Evolutionary conservation across 2,113 vertebrate genomes (phyloP).

Genomic region (Steatornis caripensis): DNA sequence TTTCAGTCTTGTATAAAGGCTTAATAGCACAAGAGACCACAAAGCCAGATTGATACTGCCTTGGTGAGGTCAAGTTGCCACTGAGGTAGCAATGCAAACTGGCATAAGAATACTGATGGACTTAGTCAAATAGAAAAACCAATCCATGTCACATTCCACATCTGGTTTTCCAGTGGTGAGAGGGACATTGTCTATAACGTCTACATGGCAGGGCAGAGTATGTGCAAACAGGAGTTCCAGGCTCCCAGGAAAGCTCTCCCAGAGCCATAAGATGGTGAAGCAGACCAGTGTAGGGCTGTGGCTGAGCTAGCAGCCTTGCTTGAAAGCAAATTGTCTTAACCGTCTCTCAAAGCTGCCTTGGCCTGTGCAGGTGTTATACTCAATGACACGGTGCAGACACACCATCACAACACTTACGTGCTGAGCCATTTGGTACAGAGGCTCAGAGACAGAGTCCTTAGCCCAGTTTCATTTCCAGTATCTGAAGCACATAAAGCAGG

Average conservation of each 20-base stretch:
- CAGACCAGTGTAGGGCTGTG: background rate
- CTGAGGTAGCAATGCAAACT: background rate
- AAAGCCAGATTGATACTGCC: background rate
- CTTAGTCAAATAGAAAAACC: background rate
- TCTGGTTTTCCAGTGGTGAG: background rate
- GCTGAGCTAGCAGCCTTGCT: background rate
- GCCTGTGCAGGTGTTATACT: background rate
- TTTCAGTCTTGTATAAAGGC: background rate
- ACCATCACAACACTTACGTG: background rate
- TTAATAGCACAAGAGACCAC: background rate
- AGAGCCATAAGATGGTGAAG: background rate
- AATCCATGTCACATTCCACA: background rate
- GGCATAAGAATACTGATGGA: background rate
- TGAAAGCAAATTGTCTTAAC: fast-evolving
- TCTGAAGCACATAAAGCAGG: background rate
- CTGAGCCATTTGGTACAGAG: background rate
- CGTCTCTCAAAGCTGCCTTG: fast-evolving
- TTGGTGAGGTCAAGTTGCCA: background rate
- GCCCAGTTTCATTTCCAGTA: background rate
- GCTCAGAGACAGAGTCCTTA: background rate
- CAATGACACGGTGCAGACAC: fast-evolving
- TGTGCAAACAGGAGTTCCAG: background rate
- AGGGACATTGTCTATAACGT: background rate
- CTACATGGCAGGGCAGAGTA: background rate
- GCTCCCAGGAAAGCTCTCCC: background rate